phyloP scores from a whole-genome alignment of 2,797 vertebrate genomes.

The Sciurus vulgaris region DNA sequence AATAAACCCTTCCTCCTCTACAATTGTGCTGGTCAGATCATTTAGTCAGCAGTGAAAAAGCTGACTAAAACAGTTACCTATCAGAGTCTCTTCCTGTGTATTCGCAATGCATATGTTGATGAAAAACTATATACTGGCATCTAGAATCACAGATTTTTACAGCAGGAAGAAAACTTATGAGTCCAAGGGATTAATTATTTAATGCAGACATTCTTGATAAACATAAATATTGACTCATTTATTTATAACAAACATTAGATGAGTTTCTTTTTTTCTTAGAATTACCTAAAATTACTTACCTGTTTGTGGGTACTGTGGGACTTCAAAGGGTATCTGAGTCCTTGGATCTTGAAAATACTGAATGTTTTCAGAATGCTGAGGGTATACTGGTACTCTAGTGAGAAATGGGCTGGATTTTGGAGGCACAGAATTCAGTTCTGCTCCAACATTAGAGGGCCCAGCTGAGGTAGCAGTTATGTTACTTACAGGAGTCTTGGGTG shows the following conservation, averaged over 20 bases:
- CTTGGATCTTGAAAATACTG: conserved; percentile 95
- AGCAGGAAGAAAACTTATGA: conserved; percentile 5
- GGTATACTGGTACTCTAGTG: conserved; percentile 91
- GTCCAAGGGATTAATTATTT: conserved; percentile 48
- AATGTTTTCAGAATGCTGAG: conserved; percentile 92
- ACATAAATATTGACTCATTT: conserved; percentile 59
- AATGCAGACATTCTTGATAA: conserved; percentile 22
- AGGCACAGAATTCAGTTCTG: conserved; percentile 89
- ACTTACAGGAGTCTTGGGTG: conserved; percentile 93
- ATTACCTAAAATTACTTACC: conserved; percentile 88
- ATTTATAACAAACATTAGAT: conserved; percentile 57
- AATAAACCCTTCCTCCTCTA: too few relatives aligned
- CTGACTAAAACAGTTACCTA: neutral
- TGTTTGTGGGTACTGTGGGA: conserved; percentile 91
- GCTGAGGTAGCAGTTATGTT: conserved; percentile 91
- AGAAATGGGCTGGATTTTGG: conserved; percentile 93
- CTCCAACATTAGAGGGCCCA: conserved; percentile 88
- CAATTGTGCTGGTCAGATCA: too few relatives aligned
- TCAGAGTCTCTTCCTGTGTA: neutral
- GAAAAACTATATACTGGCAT: neutral
- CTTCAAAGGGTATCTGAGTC: conserved; percentile 91
- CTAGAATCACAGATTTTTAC: conserved; percentile 46
- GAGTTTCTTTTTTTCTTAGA: conserved; percentile 28
- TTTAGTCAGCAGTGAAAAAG: too few relatives aligned
- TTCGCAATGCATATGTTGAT: neutral